Evolutionary conservation across 2,797 vertebrate genomes (phyloP).

Genomic region (Arremon aurantiirostris): DNA sequence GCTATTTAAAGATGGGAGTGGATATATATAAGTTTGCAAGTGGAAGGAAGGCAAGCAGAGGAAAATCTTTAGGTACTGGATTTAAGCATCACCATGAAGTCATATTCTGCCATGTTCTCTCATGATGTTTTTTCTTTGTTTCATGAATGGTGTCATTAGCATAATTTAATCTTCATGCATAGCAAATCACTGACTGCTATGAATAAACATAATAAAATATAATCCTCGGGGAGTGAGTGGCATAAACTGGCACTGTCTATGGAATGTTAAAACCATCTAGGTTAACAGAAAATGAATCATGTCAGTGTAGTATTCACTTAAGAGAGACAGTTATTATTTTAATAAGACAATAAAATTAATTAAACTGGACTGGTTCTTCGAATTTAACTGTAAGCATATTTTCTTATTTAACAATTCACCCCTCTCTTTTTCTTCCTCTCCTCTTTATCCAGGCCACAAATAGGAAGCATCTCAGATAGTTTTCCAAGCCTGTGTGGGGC

Average conservation of each 20-base stretch:
- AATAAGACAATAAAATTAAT: not conserved
- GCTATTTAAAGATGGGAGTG: not conserved
- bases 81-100: not conserved
- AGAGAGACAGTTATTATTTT: not conserved
- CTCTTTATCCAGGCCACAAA: not conserved
- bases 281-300: not conserved
- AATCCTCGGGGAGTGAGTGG: not conserved
- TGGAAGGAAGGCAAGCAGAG: not conserved
- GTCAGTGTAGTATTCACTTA: not conserved
- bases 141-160: not conserved
- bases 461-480: not conserved
- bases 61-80: not conserved
- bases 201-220: not conserved
- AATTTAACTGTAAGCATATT: not conserved
- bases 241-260: not conserved
- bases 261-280: not conserved
- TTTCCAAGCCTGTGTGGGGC: not conserved
- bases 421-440: not conserved
- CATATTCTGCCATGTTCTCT: not conserved
- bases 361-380: not conserved
- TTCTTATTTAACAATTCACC: not conserved
- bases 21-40: not conserved
- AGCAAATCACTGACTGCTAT: not conserved
- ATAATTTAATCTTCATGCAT: not conserved
- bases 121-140: not conserved